A percentile compares a stretch with the other conserved stretches of the same genome.
Conservation (phyloP, 2,888 invertebrate species). For the Morpho achilles region DNA sequence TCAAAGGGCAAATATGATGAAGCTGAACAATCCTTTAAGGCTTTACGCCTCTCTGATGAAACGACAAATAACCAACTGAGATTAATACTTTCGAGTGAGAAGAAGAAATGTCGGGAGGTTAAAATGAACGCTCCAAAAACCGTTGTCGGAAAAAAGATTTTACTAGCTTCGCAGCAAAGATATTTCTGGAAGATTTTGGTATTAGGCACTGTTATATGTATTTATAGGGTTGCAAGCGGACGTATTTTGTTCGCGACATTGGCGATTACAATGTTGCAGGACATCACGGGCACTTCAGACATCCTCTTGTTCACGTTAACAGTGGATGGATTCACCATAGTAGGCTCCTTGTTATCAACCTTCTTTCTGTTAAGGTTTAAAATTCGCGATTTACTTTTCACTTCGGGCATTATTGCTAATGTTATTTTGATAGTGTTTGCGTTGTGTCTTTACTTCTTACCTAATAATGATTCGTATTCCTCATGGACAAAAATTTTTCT, state of each 20-base stretch:
- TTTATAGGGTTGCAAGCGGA: slow-evolving; percentile 26
- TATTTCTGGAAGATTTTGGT: slow-evolving; percentile 20
- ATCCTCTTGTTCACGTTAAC: slow-evolving; percentile 26
- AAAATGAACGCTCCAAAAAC: neutral
- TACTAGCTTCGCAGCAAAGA: slow-evolving; percentile 12
- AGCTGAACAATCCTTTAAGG: slow-evolving; percentile 24
- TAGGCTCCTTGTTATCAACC: slow-evolving; percentile 23
- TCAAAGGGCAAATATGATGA: slow-evolving; percentile 28
- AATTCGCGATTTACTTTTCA: slow-evolving; percentile 24
- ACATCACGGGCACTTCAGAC: slow-evolving; percentile 28
- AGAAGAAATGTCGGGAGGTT: slow-evolving; percentile 8
- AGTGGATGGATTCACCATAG: slow-evolving; percentile 26
- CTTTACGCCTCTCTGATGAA: slow-evolving; percentile 25
- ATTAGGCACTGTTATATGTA: slow-evolving; percentile 12
- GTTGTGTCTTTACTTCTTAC: slow-evolving; percentile 22
- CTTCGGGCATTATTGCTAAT: slow-evolving; percentile 24
- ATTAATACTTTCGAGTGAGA: slow-evolving; percentile 26
- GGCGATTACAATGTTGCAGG: slow-evolving; percentile 28
- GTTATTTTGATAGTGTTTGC: slow-evolving; percentile 18
- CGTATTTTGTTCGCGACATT: slow-evolving; percentile 27
- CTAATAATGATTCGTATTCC: slow-evolving; percentile 11
- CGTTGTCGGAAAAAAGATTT: neutral
- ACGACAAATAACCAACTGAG: slow-evolving; percentile 24
- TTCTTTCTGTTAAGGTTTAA: slow-evolving; percentile 24
- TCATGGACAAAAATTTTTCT: slow-evolving; percentile 26